Percentiles rank a stretch among this genome's conserved stretches.
phyloP scores from a whole-genome alignment of 2,888 invertebrate genomes.

The Biston betularia region DNA sequence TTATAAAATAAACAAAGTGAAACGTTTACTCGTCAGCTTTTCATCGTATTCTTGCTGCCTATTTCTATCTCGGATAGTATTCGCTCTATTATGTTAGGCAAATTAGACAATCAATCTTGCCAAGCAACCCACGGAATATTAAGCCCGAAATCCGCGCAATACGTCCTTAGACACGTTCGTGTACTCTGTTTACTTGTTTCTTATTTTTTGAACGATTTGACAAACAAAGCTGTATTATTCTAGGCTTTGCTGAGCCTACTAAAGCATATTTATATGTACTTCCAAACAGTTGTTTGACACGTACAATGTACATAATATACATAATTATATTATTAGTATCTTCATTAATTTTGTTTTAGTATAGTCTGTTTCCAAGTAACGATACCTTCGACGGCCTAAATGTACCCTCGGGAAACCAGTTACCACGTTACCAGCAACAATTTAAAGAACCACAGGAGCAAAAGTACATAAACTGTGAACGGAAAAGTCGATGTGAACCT shows the following conservation, averaged over 20 bases:
- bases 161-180: conserved; percentile 20
- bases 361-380: neutral
- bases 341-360: neutral
- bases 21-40: neutral
- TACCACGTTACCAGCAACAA: conserved; percentile 17
- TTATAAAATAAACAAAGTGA: too few relatives aligned
- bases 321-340: neutral
- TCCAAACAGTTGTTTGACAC: neutral
- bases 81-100: conserved; percentile 21
- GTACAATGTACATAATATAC: too few relatives aligned
- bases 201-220: conserved; percentile 11
- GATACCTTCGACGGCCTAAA: conserved; percentile 21
- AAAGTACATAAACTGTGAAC: conserved; percentile 6
- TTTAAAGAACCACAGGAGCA: conserved; percentile 15
- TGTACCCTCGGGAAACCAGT: conserved; percentile 1
- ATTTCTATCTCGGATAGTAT: conserved; percentile 18
- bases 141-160: conserved; percentile 22
- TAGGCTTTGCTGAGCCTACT: neutral
- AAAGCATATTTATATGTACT: conserved; percentile 4
- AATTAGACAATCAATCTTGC: conserved; percentile 34
- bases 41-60: conserved; percentile 7
- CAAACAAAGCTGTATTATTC: conserved; percentile 8
- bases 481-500: conserved; percentile 22
- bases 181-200: conserved; percentile 6
- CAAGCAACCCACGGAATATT: conserved; percentile 16